A percentile compares a stretch with the other conserved stretches of the same genome.
These are phyloP conservation scores for Epinephelus malabaricus DNA, from an alignment of 2,797 vertebrate genomes.

Conservation along the genomic window DNA sequence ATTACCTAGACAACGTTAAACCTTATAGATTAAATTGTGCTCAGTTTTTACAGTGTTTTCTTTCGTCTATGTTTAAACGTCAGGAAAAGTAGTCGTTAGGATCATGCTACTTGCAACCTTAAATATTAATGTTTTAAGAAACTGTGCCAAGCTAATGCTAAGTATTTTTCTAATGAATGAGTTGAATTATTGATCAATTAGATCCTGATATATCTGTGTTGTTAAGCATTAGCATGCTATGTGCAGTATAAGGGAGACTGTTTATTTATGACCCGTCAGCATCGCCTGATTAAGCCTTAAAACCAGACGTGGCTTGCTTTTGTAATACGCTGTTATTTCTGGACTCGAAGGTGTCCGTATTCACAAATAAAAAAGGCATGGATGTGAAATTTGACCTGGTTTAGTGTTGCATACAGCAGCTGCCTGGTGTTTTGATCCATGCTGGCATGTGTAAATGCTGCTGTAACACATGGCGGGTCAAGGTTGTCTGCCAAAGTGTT, in stretches of 20 bases:
- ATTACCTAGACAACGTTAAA: too few relatives aligned
- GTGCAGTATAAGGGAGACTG: too few relatives aligned
- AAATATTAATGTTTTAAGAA: neutral
- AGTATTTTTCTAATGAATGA: neutral
- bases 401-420: conserved; percentile 48
- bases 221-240: neutral
- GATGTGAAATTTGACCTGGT: conserved; percentile 35
- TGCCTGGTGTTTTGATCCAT: conserved; percentile 43
- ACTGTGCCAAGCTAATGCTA: neutral
- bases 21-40: too few relatives aligned
- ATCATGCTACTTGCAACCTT: too few relatives aligned
- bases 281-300: neutral
- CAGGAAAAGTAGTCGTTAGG: too few relatives aligned
- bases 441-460: conserved; percentile 32
- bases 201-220: neutral
- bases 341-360: neutral
- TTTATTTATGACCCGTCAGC: neutral
- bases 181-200: too few relatives aligned
- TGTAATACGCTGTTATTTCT: conserved; percentile 8
- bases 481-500: conserved; percentile 28
- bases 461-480: conserved; percentile 33
- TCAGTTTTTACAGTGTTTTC: too few relatives aligned
- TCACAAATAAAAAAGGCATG: neutral
- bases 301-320: neutral
- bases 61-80: too few relatives aligned